Percentiles rank a stretch among this genome's conserved stretches.
These are phyloP conservation scores for Lamprotornis superbus DNA, from an alignment of 2,113 vertebrate genomes.

Conservation along the genomic window DNA sequence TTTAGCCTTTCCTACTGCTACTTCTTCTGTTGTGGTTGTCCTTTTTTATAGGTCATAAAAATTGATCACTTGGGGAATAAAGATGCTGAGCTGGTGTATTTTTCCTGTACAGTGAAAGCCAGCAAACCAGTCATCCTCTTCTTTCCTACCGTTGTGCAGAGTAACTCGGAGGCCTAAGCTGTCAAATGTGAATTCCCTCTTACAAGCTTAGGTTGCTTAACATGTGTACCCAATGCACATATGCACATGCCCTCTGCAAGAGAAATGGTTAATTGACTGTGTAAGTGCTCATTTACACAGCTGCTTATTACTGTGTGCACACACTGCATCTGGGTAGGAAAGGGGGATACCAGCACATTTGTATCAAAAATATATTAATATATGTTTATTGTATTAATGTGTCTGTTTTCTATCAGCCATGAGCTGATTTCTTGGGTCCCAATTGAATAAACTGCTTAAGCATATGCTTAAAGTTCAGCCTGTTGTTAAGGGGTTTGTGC, in stretches of 20 bases:
- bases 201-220: neutral
- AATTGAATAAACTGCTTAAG: neutral
- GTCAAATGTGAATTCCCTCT: neutral
- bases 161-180: neutral
- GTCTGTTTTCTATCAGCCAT: constrained; percentile 6
- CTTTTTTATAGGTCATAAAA: constrained; percentile 6
- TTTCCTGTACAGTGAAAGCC: neutral
- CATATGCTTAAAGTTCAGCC: constrained; percentile 18
- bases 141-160: neutral
- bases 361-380: neutral
- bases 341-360: neutral
- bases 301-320: neutral
- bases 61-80: neutral
- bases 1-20: neutral
- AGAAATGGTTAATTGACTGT: neutral
- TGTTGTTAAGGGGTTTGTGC: neutral
- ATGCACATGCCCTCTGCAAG: neutral
- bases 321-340: neutral
- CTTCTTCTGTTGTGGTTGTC: neutral
- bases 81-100: neutral
- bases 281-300: neutral
- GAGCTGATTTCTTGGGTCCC: neutral
- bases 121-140: neutral
- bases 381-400: neutral
- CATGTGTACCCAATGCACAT: neutral